These are phyloP conservation scores for Dicyrtomina minuta DNA, from an alignment of 2,888 invertebrate species.

Conservation along the genomic window DNA sequence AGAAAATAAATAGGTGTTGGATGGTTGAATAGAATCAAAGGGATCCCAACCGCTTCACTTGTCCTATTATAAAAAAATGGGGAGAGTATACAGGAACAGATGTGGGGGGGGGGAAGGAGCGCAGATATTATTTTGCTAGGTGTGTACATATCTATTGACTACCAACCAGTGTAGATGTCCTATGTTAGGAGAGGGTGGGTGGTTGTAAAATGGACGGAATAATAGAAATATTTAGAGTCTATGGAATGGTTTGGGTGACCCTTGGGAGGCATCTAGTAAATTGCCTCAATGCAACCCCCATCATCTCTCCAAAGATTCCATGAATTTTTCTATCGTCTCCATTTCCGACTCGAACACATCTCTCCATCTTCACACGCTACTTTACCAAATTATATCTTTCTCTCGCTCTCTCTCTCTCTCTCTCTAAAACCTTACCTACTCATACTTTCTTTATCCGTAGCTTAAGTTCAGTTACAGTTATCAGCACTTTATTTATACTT, in stretches of 20 bases:
- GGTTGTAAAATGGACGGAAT: neutral
- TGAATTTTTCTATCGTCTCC: slow-evolving; percentile 7
- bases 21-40: slow-evolving; percentile 7
- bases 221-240: slow-evolving; percentile 25
- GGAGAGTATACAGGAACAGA: too few relatives aligned
- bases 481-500: too few relatives aligned
- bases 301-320: slow-evolving; percentile 6
- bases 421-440: neutral
- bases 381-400: neutral
- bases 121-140: too few relatives aligned
- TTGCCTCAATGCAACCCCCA: slow-evolving; percentile 21
- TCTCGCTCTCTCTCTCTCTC: neutral
- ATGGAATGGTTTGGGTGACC: slow-evolving; percentile 29
- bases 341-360: neutral
- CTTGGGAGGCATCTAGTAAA: slow-evolving; percentile 29
- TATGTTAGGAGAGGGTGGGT: neutral
- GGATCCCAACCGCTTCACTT: neutral
- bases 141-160: too few relatives aligned
- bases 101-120: too few relatives aligned
- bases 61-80: too few relatives aligned
- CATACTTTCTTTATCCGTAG: too few relatives aligned
- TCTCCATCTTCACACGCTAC: neutral
- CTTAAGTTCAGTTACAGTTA: too few relatives aligned
- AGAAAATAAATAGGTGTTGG: slow-evolving; percentile 2
- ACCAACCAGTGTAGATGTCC: neutral